phyloP scores from a whole-genome alignment of 1,140 invertebrate genomes.

The Potamilus streckersoni region DNA sequence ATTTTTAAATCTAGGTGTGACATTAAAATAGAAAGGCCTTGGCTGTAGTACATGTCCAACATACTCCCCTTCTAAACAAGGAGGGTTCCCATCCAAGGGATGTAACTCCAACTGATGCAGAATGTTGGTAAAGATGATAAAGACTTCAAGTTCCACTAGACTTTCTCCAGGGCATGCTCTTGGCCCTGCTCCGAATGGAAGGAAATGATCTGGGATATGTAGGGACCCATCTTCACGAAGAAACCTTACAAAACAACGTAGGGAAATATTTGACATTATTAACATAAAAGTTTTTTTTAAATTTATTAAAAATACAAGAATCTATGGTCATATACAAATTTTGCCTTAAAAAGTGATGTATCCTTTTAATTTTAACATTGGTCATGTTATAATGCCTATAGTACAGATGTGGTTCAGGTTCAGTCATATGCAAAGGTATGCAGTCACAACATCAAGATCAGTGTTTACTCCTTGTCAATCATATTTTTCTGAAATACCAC shows the following conservation, averaged over 20 bases:
- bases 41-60: conserved; percentile 41
- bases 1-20: conserved; percentile 23
- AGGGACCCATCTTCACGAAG: conserved; percentile 39
- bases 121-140: conserved; percentile 49
- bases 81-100: conserved; percentile 16
- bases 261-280: neutral
- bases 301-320: neutral
- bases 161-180: conserved; percentile 52
- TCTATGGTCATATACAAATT: neutral
- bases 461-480: no score
- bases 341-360: neutral
- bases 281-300: neutral
- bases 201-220: conserved; percentile 50
- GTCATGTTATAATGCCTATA: no score
- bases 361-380: no score
- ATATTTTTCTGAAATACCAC: no score
- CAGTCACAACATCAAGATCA: no score
- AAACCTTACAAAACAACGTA: conserved; percentile 32
- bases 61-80: conserved; percentile 43
- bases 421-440: no score
- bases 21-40: conserved; percentile 40
- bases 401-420: no score
- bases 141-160: conserved; percentile 45
- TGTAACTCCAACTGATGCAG: conserved; percentile 42
- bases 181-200: conserved; percentile 50